phyloP scores from a whole-genome alignment of 1,140 invertebrate genomes.

The Drepana arcuata region DNA sequence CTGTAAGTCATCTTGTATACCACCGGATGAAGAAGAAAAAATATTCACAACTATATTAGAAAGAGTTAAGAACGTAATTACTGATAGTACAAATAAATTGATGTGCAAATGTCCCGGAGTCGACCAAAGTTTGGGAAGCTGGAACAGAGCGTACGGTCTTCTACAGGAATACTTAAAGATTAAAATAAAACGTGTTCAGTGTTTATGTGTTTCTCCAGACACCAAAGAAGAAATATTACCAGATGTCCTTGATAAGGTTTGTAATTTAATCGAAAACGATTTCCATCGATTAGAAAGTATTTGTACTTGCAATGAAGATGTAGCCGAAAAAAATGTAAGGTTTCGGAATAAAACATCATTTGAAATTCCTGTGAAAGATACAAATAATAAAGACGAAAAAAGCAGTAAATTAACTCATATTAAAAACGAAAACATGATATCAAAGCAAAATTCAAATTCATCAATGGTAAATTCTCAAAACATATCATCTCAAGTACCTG shows the following conservation, averaged over 20 bases:
- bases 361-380: conserved; percentile 22
- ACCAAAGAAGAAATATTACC: conserved; percentile 23
- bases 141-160: conserved; percentile 44
- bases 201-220: conserved; percentile 23
- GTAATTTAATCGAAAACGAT: conserved; percentile 49
- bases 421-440: background rate
- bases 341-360: no score
- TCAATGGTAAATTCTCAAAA: conserved; percentile 10
- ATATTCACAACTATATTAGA: conserved; percentile 32
- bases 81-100: conserved; percentile 24
- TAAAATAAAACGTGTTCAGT: conserved; percentile 48
- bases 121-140: conserved; percentile 21
- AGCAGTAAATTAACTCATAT: no score
- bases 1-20: conserved; percentile 25
- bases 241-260: conserved; percentile 38
- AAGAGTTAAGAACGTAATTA: conserved; percentile 48
- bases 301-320: no score
- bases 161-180: conserved; percentile 55
- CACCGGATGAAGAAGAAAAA: conserved; percentile 33
- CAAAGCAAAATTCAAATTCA: conserved; percentile 11
- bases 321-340: no score
- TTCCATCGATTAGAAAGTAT: conserved; percentile 40
- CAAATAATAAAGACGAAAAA: conserved; percentile 6
- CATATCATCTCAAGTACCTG: conserved; percentile 23
- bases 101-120: conserved; percentile 26